Conservation (phyloP, 2,797 vertebrate species). For the Pagetopsis macropterus region DNA sequence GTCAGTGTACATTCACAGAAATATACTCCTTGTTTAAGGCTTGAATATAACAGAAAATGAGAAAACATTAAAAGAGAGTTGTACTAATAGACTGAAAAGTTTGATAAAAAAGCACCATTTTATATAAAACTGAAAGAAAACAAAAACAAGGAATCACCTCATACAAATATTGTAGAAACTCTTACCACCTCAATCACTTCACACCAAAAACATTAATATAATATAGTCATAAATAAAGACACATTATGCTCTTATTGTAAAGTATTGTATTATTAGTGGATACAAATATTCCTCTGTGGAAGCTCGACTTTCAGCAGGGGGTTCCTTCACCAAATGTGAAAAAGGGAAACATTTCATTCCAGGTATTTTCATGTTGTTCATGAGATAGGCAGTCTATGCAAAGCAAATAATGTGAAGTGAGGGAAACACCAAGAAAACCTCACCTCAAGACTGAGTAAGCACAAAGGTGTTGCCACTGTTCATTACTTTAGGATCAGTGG, state of each 20-base stretch:
- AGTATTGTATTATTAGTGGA: conserved; percentile 50
- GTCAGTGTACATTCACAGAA: conserved; percentile 33
- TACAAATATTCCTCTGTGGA: conserved; percentile 49
- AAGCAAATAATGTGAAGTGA: conserved; percentile 80
- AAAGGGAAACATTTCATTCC: conserved; percentile 63
- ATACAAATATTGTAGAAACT: conserved; percentile 42
- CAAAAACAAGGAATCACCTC: conserved; percentile 28
- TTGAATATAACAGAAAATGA: conserved; percentile 32
- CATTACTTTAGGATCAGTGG: conserved; percentile 65
- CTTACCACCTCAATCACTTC: conserved; percentile 41
- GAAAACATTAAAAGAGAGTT: conserved; percentile 16
- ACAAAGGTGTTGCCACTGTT: conserved; percentile 71
- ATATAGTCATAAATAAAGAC: conserved; percentile 28
- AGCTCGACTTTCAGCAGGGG: conserved; percentile 28
- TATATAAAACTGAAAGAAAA: conserved; percentile 27
- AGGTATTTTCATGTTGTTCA: conserved; percentile 75
- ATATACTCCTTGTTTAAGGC: conserved; percentile 29
- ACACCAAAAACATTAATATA: conserved; percentile 34
- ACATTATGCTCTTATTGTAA: conserved; percentile 29
- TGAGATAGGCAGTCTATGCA: conserved; percentile 82
- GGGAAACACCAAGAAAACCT: conserved; percentile 63
- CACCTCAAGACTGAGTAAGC: conserved; percentile 71
- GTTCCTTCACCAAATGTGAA: conserved; percentile 58
- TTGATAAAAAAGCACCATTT: conserved; percentile 13
- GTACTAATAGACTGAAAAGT: conserved; percentile 15